phyloP scores from a whole-genome alignment of 2,888 invertebrate genomes.

The Macrosiphum euphorbiae region DNA sequence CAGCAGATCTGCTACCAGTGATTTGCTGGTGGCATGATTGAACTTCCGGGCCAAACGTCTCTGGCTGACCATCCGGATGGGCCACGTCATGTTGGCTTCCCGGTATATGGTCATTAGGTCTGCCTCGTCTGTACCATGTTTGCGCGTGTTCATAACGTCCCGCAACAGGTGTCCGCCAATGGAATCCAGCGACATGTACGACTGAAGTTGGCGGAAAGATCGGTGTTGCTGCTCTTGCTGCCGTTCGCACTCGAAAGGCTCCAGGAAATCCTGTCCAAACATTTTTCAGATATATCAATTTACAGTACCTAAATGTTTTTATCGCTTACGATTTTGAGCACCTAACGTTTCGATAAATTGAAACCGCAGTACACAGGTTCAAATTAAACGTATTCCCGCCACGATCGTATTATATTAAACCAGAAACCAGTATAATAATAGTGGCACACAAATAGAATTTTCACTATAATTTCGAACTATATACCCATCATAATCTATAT shows the following conservation, averaged over 20 bases:
- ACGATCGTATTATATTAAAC: neutral
- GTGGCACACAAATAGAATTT: too few relatives aligned
- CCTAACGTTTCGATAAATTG: neutral
- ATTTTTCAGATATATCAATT: neutral
- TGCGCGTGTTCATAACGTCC: neutral
- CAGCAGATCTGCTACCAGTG: neutral
- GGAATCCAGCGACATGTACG: constrained; percentile 1
- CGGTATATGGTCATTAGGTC: neutral
- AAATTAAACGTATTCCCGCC: neutral
- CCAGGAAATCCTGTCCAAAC: constrained; percentile 29
- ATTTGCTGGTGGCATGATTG: neutral
- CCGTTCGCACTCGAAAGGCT: constrained; percentile 48
- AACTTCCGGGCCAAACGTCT: constrained; percentile 27
- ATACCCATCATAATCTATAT: too few relatives aligned
- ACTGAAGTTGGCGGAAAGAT: constrained; percentile 33
- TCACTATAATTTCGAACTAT: too few relatives aligned
- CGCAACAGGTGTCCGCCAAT: neutral
- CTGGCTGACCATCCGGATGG: constrained; percentile 33
- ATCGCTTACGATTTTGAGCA: neutral
- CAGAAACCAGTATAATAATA: too few relatives aligned
- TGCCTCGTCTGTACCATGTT: neutral
- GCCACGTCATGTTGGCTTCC: constrained; percentile 12
- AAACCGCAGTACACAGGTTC: neutral
- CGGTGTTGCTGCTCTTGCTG: neutral
- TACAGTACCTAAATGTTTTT: neutral